Evolutionary conservation across 2,797 vertebrate species (phyloP), one percentile per base, ranked within the genome.

Genomic region (Natrix natrix): DNA sequence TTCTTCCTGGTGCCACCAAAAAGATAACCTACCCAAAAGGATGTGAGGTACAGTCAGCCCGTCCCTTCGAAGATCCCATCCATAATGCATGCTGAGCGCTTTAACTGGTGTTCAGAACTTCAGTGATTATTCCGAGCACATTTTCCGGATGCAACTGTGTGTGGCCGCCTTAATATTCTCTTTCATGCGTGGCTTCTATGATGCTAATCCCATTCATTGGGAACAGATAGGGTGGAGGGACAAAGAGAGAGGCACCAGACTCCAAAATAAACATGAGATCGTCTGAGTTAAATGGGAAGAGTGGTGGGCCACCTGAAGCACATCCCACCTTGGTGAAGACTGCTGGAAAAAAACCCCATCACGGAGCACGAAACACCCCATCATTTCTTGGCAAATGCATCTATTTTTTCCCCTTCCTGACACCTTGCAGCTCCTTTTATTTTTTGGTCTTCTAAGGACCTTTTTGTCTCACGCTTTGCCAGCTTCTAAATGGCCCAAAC

Each of bases 401-500:
- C 32, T 48, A 16, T 87, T 20, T 24, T 3, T 0, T 5, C 43
- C 13, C 14, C 59, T 20, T 26, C 8, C 37, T 56, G n/a, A 55
- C 83, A 61, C 32, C 86, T 24, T 54, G 48, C 22, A 7, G 20
- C 7, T 28, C 12, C 86, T 66, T 10, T 10, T 60, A 26, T 54
- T 1, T 32, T 74, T 37, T 14, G 28, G 26, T 43, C 43, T 89
- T 54, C 87, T n/a, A n/a, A 89, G 37, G 8, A n/a, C 24, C 87
- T 89, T 89, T 91, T 66, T 17, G 54, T 91, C 66, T 43, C 24
- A 17, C 2, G 57, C 69, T 89, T 43, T 14, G 26, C 87, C 93
- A 89, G 93, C 89, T 93, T 87, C 90, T 66, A 89, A 89, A 90
- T 93, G 93, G 83, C 93, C 93, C 86, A 93, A 87, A 93, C 93